phyloP scores from a whole-genome alignment of 2,113 vertebrate genomes.

The Garra rufa region DNA sequence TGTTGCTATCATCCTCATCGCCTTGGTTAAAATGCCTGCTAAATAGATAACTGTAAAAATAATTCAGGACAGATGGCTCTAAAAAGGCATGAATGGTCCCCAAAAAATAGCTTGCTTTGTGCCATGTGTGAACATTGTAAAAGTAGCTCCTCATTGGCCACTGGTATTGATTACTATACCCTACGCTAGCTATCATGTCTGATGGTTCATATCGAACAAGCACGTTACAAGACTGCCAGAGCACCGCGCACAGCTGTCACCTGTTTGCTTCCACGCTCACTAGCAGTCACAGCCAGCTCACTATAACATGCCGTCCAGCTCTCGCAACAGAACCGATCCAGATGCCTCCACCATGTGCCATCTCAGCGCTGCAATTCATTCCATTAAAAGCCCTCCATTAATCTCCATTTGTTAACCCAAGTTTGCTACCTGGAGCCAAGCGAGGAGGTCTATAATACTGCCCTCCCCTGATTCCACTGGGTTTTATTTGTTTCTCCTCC shows the following conservation, averaged over 20 bases:
- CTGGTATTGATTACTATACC: slow-evolving; percentile 29
- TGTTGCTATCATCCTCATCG: neutral
- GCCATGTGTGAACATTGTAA: neutral
- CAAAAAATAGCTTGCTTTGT: slow-evolving; percentile 16
- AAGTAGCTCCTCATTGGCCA: neutral
- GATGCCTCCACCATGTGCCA: neutral
- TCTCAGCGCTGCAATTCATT: neutral
- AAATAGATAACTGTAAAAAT: neutral
- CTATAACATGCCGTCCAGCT: slow-evolving; percentile 4
- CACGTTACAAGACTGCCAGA: neutral
- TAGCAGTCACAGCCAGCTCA: slow-evolving; percentile 9
- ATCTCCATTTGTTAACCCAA: slow-evolving; percentile 22
- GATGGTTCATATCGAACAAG: slow-evolving; percentile 28
- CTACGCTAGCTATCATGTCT: slow-evolving; percentile 6
- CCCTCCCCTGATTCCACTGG: neutral
- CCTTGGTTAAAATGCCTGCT: neutral
- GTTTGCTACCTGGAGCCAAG: neutral
- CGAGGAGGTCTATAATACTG: neutral
- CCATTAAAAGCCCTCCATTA: slow-evolving; percentile 36
- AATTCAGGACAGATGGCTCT: neutral
- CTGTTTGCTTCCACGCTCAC: neutral
- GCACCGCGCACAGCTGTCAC: slow-evolving; percentile 22
- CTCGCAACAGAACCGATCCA: neutral
- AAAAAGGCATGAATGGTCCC: neutral
- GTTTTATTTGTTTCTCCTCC: slow-evolving; percentile 1